These are phyloP conservation scores for Morone saxatilis DNA, from an alignment of 2,113 vertebrate species.

Conservation along the genomic window DNA sequence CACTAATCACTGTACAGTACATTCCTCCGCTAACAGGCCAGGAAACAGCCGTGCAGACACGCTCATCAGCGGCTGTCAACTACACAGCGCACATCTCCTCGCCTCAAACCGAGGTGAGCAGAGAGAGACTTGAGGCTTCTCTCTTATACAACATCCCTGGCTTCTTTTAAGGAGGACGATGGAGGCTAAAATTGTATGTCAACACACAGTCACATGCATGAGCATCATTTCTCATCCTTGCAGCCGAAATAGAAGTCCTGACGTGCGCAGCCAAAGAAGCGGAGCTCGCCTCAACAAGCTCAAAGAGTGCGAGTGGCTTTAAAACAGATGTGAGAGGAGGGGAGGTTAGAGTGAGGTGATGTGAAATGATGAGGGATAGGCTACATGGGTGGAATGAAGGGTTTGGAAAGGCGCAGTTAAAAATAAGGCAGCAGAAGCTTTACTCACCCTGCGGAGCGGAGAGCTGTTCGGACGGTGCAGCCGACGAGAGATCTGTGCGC, in stretches of 20 bases:
- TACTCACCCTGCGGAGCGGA: constrained; percentile 76
- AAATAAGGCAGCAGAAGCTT: constrained; percentile 19
- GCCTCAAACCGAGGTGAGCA: constrained; percentile 13
- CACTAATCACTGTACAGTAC: constrained; percentile 40
- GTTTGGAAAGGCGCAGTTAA: neutral
- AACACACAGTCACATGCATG: constrained; percentile 14
- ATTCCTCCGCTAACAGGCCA: constrained; percentile 32
- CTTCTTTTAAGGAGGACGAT: neutral
- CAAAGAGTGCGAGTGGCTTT: constrained; percentile 27
- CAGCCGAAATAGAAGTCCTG: constrained; percentile 46
- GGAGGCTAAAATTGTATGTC: neutral
- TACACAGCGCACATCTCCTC: constrained; percentile 1
- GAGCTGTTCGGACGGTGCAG: constrained; percentile 67
- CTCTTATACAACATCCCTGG: constrained; percentile 5
- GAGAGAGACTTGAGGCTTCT: constrained; percentile 7
- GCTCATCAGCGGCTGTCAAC: constrained; percentile 35
- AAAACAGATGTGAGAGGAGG: neutral
- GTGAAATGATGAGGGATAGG: neutral
- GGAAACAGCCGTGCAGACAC: constrained; percentile 22
- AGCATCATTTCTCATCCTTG: constrained; percentile 4
- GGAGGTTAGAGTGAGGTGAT: neutral
- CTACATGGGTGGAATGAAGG: neutral
- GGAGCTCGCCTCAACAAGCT: constrained; percentile 17
- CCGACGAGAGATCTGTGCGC: constrained; percentile 64
- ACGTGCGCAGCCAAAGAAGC: constrained; percentile 36